phyloP scores from a whole-genome alignment of 1,140 invertebrate genomes.

The Calliphora vicina region DNA sequence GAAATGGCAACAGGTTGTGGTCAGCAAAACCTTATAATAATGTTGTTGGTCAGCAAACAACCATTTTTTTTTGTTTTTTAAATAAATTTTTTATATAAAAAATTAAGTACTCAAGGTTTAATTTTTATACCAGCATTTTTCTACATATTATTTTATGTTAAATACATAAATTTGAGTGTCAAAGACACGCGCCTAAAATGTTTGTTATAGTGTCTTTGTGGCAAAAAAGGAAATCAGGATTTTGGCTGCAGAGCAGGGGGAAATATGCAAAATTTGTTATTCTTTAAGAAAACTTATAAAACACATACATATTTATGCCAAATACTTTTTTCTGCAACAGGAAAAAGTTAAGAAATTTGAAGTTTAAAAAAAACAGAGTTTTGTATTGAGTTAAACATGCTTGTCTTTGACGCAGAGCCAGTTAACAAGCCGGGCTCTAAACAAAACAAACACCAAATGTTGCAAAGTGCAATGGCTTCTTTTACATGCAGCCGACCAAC shows the following conservation, averaged over 20 bases:
- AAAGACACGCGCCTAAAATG: neutral
- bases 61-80: neutral
- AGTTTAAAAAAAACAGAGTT: neutral
- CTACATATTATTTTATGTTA: no score
- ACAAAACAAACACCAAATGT: constrained; percentile 29
- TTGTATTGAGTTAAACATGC: neutral
- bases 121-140: no score
- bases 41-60: neutral
- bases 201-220: neutral
- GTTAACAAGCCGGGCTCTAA: constrained; percentile 14
- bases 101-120: no score
- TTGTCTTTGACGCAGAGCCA: constrained; percentile 10
- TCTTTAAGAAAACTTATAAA: no score
- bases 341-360: no score
- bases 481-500: neutral
- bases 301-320: no score
- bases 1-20: constrained; percentile 14
- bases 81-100: neutral
- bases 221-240: neutral
- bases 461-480: constrained; percentile 38
- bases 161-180: neutral
- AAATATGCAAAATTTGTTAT: no score
- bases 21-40: neutral
- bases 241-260: neutral
- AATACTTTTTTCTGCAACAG: no score